These are phyloP conservation scores for Clistopyga incitator DNA, from an alignment of 2,888 invertebrate species.

Conservation along the genomic window DNA sequence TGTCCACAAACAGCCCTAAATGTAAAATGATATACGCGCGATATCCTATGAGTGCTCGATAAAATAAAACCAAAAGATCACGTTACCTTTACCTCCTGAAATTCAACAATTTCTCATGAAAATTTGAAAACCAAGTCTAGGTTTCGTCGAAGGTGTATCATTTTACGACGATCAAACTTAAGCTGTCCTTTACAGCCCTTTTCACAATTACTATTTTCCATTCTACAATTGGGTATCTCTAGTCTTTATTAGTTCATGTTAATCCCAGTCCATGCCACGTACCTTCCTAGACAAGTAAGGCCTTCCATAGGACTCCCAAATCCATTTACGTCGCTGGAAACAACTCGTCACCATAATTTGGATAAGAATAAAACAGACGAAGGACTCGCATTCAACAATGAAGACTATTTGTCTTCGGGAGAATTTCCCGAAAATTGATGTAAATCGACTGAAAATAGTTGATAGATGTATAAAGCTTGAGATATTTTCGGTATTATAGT, in stretches of 20 bases:
- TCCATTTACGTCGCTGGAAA: background rate
- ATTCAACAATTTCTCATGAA: too few relatives aligned
- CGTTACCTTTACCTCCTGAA: too few relatives aligned
- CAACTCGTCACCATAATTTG: background rate
- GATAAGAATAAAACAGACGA: background rate
- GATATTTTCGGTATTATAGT: slow-evolving; percentile 78
- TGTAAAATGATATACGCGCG: too few relatives aligned
- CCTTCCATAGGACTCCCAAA: background rate
- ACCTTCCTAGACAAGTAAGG: background rate
- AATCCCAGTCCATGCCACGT: background rate
- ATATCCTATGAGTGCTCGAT: too few relatives aligned
- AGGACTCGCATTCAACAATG: slow-evolving; percentile 30
- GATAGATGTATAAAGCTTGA: background rate
- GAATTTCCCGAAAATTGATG: background rate
- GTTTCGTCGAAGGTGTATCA: too few relatives aligned
- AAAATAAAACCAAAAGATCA: too few relatives aligned
- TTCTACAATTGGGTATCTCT: too few relatives aligned
- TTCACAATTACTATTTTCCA: too few relatives aligned
- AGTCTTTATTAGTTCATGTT: background rate
- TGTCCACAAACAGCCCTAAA: background rate
- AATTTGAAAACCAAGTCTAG: too few relatives aligned
- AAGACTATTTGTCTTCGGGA: background rate
- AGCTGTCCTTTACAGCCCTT: background rate
- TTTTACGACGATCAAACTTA: background rate
- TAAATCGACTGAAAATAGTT: too few relatives aligned